These are phyloP conservation scores for Glomeris marginata DNA, from an alignment of 2,888 invertebrate species.

Conservation along the genomic window DNA sequence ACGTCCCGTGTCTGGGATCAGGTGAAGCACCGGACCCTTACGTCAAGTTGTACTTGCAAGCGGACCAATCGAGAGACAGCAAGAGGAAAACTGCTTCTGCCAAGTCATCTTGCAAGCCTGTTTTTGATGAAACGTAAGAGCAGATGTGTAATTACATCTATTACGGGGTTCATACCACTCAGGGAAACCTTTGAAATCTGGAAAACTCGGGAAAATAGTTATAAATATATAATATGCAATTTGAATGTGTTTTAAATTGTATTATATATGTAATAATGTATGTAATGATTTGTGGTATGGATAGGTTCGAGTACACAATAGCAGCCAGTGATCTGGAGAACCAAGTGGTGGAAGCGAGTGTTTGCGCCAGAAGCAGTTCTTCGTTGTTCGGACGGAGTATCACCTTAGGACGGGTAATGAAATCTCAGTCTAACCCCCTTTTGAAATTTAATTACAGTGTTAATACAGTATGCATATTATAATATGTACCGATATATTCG, in stretches of 20 bases:
- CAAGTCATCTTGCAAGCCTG: conserved; percentile 80
- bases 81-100: conserved; percentile 74
- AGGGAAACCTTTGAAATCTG: too few species aligned
- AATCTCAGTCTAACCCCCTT: not conserved
- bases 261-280: not conserved
- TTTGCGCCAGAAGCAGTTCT: not conserved
- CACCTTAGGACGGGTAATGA: not conserved
- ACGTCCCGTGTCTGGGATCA: conserved; percentile 65
- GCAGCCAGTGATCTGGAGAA: not conserved
- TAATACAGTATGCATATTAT: not conserved
- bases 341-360: not conserved
- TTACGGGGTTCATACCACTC: too few species aligned
- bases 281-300: not conserved
- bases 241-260: not conserved
- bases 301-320: conserved; percentile 4
- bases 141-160: not conserved
- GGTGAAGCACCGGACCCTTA: conserved; percentile 76
- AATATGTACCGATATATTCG: not conserved
- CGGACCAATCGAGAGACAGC: conserved; percentile 67
- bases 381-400: not conserved
- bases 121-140: conserved; percentile 61
- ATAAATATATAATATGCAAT: too few species aligned
- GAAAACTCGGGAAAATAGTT: too few species aligned
- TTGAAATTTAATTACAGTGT: not conserved
- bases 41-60: conserved; percentile 71